Evolutionary conservation across 2,888 invertebrate species (phyloP), one percentile per base, ranked within the genome.

Genomic region (Luperina nickerlii): DNA sequence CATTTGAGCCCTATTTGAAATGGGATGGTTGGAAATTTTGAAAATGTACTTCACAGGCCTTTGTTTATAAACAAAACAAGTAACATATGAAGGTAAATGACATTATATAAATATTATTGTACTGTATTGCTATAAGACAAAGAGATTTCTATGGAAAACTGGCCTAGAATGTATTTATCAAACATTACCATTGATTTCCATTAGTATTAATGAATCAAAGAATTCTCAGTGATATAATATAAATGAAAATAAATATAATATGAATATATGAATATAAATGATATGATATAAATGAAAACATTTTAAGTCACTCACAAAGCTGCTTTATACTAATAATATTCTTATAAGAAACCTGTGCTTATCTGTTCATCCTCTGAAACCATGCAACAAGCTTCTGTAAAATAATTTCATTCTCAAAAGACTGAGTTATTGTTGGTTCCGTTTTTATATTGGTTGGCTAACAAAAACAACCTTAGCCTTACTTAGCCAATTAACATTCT

Each of bases 11-110:
- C 15, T 48, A 69, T 83, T 63, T 48, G 54, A 76, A 69, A 63
- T 38, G 6, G 38, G 8, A 48, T 15, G n/a, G 4, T 38, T 15
- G 18, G 24, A 57, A 9, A 27, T n/a, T 38, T n/a, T 66, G 0
- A n/a, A 60, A 67, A 62, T 67, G 24, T 45, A 54, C 27, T 42
- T 57, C n/a, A 48, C 15, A 68, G 54, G 24, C 32, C 15, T 32
- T 27, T 82, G 62, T 83, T 68, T 48, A 76, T 68, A 80, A 83
- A 76, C 42, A 75, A 45, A 67, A 54, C 20, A 75, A 82, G 67
- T 27, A n/a, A 42, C 18, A n/a, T 27, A 62, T 13, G 32, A 48
- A 48, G 15, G n/a, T 67, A 65, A 63, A 77, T 57, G 27, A 69
- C 38, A 77, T 83, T 69, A 7, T 71, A n/a, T 38, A 38, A 24